Evolutionary conservation across 1,140 invertebrate genomes (phyloP), one percentile per base, ranked within the genome.

Genomic region (Calephelis nemesis): DNA sequence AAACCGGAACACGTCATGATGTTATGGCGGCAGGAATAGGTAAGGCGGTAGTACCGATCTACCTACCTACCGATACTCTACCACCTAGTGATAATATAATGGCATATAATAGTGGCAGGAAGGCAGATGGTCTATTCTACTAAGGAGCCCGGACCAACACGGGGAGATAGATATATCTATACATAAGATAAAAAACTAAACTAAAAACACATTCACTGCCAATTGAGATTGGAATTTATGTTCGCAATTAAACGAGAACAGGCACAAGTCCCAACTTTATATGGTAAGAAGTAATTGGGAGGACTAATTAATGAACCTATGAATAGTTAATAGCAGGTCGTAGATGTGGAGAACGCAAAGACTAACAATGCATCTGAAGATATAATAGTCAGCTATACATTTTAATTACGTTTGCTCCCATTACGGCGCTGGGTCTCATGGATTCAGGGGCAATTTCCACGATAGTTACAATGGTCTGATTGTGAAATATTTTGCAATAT

Each of bases 291-390:
- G 54, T 60, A 60, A 60, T 60, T 60, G 54, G 54, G 54, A 60
- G 30, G 54, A 60, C 54, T 60, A 60, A 60, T 60, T 60, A 60
- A 60, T 40, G 54, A 40, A 60, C 54, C 54, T 60, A 60, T 60
- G 54, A 60, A 60, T 60, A 60, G 11, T 60, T 60, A 60, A 60
- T 60, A 60, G 30, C 54, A 60, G 39, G 54, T 60, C 54, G 19
- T 60, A 60, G 54, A 40, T 39, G 12, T 60, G 39, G 54, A 60
- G 39, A 19, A 60, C 30, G 30, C 54, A 60, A 60, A 60, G 54
- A 60, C 54, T 60, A 58, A 58, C 54, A 58, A 58, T 58, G 54
- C 54, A 13, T 19, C 54, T 6, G 15, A 39, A 58, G 54, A 58
- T 39, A 58, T 58, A 58, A 58, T 58, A 58, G 54, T 39, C 19